Base-by-base conservation (phyloP, 2,113 vertebrate genomes). In the Piprites chloris region DNA sequence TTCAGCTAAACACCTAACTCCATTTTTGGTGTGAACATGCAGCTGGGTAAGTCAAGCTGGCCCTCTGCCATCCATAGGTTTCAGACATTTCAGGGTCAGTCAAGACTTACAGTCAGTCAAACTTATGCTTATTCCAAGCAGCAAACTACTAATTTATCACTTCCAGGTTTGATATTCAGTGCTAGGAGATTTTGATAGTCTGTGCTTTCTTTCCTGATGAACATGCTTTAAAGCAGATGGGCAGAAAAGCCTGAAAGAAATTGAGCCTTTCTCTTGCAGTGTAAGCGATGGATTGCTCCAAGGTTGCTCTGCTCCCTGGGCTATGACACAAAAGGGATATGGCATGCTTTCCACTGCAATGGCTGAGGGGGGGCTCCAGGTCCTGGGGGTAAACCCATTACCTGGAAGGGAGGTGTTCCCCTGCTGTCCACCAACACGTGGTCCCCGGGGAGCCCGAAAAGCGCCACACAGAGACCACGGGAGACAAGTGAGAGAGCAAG, bases 161-260 rank as follows among this genome's bases (percentile, higher is more conserved):
- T 63, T 69, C 9, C 2, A 7, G 6, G 3, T 4, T 53, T 58
- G 50, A n/a, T 32, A 58, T 59, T 63, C 66, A 58, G 5, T 22
- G 37, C 18, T 52, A 56, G n/a, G 81, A 65, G 9, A 44, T 12
- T 66, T 52, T 24, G 4, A 9, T 41, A 61, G 20, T 14, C 46
- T 77, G 12, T 56, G 27, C 0, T 4, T 61, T 61, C 13, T 80
- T 39, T 56, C 74, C 46, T 21, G 27, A 39, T 24, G 30, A 28
- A 62, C 26, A 12, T 0, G 0, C 12, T 63, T 5, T 35, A 35
- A 27, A 5, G 26, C 49, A 20, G 9, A 68, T 9, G 63, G 16
- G 35, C 11, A 88, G 53, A 72, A 90, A 85, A 79, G 4, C 9
- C 33, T 68, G 49, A 63, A 72, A 78, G 14, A 5, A 82, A 6